Conservation (phyloP, 2,113 vertebrate genomes). For the Ifrita kowaldi region DNA sequence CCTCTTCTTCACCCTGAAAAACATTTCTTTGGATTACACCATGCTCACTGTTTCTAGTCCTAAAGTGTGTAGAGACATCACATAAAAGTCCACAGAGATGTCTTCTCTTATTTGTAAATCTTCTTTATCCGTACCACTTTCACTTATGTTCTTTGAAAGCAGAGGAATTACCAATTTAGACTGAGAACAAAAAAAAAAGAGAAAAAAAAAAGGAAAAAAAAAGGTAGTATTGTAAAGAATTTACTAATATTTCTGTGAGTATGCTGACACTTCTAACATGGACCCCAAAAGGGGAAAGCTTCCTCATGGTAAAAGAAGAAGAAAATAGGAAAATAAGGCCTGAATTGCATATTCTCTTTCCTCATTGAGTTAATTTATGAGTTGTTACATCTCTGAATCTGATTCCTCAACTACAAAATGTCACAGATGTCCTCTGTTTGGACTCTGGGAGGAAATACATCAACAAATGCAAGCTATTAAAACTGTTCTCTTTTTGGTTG, state of each 20-base stretch:
- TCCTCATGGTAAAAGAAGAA: neutral
- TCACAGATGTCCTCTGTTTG: neutral
- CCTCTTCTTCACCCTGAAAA: neutral
- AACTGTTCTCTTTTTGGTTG: neutral
- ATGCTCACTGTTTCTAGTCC: neutral
- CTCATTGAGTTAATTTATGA: neutral
- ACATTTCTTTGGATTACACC: neutral
- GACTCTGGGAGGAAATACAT: neutral
- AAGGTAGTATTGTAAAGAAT: neutral
- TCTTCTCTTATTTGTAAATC: neutral
- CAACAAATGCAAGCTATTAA: neutral
- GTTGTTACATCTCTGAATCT: neutral
- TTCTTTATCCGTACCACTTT: neutral
- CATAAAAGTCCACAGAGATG: neutral
- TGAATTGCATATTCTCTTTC: neutral
- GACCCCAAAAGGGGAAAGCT: neutral
- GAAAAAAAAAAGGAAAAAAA: no score
- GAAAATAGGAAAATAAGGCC: neutral
- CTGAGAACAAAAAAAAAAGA: neutral
- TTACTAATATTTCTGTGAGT: neutral
- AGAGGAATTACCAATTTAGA: neutral
- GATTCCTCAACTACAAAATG: neutral
- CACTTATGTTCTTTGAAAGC: neutral
- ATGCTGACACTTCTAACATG: neutral
- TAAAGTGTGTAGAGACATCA: neutral